A percentile compares a stretch with the other conserved stretches of the same genome.
Evolutionary conservation across 2,797 vertebrate species (phyloP).

Genomic region (Nannoperca australis): DNA sequence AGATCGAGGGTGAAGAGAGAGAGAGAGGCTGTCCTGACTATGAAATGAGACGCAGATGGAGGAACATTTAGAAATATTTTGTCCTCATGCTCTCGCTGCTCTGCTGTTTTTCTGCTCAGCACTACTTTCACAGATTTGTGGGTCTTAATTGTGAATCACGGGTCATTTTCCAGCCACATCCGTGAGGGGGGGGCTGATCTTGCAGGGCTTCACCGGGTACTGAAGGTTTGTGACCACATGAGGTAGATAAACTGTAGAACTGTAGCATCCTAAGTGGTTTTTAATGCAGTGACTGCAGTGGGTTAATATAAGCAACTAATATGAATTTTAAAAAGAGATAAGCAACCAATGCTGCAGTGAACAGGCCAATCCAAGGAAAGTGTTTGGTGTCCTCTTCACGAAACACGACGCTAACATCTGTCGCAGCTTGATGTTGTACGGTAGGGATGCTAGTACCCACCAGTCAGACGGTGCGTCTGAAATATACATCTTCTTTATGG

Average conservation of each 20-base stretch:
- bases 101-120: conserved; percentile 4
- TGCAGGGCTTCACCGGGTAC: too few relatives aligned
- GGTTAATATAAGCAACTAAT: not conserved
- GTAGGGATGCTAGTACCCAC: not conserved
- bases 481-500: too few relatives aligned
- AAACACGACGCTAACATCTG: conserved; percentile 10
- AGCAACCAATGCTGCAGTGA: not conserved
- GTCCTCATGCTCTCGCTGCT: conserved; percentile 5
- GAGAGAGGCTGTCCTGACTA: conserved; percentile 13
- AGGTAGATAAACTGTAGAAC: not conserved
- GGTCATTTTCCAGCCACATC: conserved; percentile 17
- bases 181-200: not conserved
- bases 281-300: not conserved
- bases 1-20: not conserved
- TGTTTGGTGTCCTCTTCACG: not conserved
- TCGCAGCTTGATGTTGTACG: not conserved
- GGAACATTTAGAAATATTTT: conserved; percentile 20
- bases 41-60: conserved; percentile 23
- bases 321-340: not conserved
- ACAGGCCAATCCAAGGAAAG: too few relatives aligned
- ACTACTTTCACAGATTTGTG: conserved; percentile 17
- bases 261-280: not conserved
- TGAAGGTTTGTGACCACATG: conserved; percentile 2
- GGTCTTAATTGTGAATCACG: conserved; percentile 18
- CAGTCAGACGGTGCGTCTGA: too few relatives aligned